Conservation (phyloP, 2,113 vertebrate species). For the Lota lota region DNA sequence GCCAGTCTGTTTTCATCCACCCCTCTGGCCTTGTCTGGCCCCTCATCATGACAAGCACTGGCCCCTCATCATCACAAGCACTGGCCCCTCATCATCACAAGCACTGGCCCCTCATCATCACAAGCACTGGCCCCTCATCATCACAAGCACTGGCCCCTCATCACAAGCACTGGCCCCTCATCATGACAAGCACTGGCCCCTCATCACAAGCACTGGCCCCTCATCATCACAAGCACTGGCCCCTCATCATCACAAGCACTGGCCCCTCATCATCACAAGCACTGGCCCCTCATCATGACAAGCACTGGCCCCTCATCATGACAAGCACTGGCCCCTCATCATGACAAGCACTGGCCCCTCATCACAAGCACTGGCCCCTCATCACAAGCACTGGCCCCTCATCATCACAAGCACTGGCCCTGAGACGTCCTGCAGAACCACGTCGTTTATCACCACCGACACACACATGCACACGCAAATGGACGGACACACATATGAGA, state of each 20-base stretch:
- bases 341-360: too few species aligned
- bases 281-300: conserved; percentile 24
- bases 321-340: conserved; percentile 6
- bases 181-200: too few species aligned
- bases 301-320: conserved; percentile 22
- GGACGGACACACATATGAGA: neutral
- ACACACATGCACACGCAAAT: conserved; percentile 15
- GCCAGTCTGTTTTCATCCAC: conserved; percentile 34
- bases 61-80: conserved; percentile 25
- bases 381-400: conserved; percentile 24
- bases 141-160: conserved; percentile 21
- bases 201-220: conserved; percentile 21
- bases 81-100: conserved; percentile 24
- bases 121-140: conserved; percentile 17
- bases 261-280: conserved; percentile 25
- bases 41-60: conserved; percentile 32
- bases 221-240: conserved; percentile 21
- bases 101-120: conserved; percentile 25
- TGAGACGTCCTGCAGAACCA: conserved; percentile 18
- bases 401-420: conserved; percentile 25
- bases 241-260: conserved; percentile 21
- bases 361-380: conserved; percentile 21
- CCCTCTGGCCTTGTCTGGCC: conserved; percentile 12
- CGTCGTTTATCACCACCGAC: conserved; percentile 28
- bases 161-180: conserved; percentile 14